Evolutionary conservation across 2,113 vertebrate genomes (phyloP), one percentile per base, ranked within the genome.

Genomic region (Paedocypris sp.): DNA sequence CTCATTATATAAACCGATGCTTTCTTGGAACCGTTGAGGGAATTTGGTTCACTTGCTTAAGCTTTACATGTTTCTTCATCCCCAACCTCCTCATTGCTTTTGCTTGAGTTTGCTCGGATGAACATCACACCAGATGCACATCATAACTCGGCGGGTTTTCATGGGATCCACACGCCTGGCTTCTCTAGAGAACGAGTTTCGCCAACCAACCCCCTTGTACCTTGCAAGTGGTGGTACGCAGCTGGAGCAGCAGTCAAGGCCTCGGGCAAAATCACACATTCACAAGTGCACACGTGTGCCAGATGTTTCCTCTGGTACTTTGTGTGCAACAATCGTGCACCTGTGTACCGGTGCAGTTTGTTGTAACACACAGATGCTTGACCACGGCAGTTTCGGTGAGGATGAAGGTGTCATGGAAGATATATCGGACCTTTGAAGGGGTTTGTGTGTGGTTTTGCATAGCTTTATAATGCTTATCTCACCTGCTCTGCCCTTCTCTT

Each of bases 351-450:
- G 45, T 63, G 42, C 29, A 43, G 50, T 62, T 38, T 53, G 54
- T 3, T 33, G 39, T 61, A 73, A 67, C 46, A 49, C 63, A 62
- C 77, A 82, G 77, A 79, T 85, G 79, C 73, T 74, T 57, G 49
- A 65, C 43, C 23, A 56, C 64, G 54, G 50, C 35, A 65, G 42
- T 35, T 49, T 33, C 28, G 3, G 25, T 26, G 26, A 52, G 13
- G 26, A 64, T 16, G 20, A 35, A 28, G 18, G 39, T 53, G 41
- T 58, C 45, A 46, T 38, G 38, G 26, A 41, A 61, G 16, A 35
- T 35, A 15, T 13, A n/a, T 39, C 13, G 22, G 5, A 18, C 6
- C 4, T 10, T 26, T 13, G 28, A 1, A 35, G n/a, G 16, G 26
- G 12, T 5, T 20, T 52, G 13, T 28, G 36, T 3, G 4, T 38